phyloP scores from a whole-genome alignment of 2,888 invertebrate species.

The Agonopterix alstromeriana region DNA sequence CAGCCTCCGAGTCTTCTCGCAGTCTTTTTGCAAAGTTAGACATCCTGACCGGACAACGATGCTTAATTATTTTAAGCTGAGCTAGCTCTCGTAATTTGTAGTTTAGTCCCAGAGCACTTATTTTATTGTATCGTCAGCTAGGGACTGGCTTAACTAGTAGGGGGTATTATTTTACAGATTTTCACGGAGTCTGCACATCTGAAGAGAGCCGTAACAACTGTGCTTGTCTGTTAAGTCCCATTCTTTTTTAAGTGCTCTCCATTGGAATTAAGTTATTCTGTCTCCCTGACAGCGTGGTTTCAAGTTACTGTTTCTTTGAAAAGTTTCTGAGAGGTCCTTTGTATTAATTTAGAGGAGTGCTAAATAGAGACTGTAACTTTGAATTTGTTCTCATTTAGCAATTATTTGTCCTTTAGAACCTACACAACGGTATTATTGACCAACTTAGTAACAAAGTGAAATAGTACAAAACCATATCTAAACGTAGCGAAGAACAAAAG shows the following conservation, averaged over 20 bases:
- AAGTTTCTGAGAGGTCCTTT: too few species aligned
- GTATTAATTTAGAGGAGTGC: too few species aligned
- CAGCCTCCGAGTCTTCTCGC: constrained; percentile 2
- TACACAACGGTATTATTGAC: too few species aligned
- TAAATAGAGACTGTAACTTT: too few species aligned
- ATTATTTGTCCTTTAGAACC: too few species aligned
- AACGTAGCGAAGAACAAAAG: constrained; percentile 6
- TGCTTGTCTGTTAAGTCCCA: constrained; percentile 42
- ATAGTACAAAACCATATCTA: background rate
- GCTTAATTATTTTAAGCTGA: constrained; percentile 71
- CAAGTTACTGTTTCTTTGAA: background rate
- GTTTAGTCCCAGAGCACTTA: constrained; percentile 51
- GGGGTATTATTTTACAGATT: constrained; percentile 64
- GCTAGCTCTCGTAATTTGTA: constrained; percentile 61
- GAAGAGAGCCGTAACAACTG: constrained; percentile 35
- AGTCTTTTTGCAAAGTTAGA: constrained; percentile 17
- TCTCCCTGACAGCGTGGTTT: constrained; percentile 20
- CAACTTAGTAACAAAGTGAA: background rate
- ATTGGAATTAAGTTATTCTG: constrained; percentile 53
- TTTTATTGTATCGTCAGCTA: constrained; percentile 66
- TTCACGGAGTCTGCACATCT: constrained; percentile 55
- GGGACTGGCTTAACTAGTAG: constrained; percentile 39
- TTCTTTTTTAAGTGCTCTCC: constrained; percentile 53
- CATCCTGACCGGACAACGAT: constrained; percentile 54
- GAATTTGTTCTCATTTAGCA: too few species aligned